Base-by-base conservation (phyloP, 2,113 vertebrate genomes). In the Chlamydotis undulata region DNA sequence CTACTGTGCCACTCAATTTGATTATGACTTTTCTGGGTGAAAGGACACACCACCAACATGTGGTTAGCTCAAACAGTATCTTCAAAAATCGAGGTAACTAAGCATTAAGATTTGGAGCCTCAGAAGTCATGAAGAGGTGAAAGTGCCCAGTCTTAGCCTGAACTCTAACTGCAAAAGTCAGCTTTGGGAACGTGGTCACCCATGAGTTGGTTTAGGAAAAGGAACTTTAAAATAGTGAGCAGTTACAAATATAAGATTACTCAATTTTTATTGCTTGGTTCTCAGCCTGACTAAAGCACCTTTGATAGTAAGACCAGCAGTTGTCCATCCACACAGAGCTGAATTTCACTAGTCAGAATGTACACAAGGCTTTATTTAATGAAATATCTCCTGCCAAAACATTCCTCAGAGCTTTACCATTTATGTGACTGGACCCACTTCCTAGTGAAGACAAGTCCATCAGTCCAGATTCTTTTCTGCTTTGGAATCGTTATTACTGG, bases 111-210 rank as follows among this genome's bases (percentile, higher is more conserved):
- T 68, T 39, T 75, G 57, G 56, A 78, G 63, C 4, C 6, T 29
- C 31, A 71, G 68, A 78, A 74, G 15, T 11, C 19, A 63, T 16
- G 7, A 87, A 61, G 13, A 84, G 1, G 14, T 70, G 69, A 85
- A 87, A 84, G 71, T 22, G 8, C 8, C 15, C 12, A 63, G 26
- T 39, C 14, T 67, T 55, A 85, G 19, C 14, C 49, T 10, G 15
- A 47, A 43, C 31, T 65, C 49, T 67, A 55, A 73, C 8, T 45
- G 29, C 35, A 70, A 57, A 87, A 39, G 22, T 33, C 43, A 78
- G 47, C 16, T 63, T 28, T 33, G 13, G 41, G 15, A 81, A 68
- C 0, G 0, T 3, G 13, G 35, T 35, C 17, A 76, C 14, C 61
- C 26, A 11, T 19, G 18, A 39, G 12, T n/a, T 83, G 26, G 10